Evolutionary conservation across 1,140 invertebrate species (phyloP).

Genomic region (Drosophila asahinai): DNA sequence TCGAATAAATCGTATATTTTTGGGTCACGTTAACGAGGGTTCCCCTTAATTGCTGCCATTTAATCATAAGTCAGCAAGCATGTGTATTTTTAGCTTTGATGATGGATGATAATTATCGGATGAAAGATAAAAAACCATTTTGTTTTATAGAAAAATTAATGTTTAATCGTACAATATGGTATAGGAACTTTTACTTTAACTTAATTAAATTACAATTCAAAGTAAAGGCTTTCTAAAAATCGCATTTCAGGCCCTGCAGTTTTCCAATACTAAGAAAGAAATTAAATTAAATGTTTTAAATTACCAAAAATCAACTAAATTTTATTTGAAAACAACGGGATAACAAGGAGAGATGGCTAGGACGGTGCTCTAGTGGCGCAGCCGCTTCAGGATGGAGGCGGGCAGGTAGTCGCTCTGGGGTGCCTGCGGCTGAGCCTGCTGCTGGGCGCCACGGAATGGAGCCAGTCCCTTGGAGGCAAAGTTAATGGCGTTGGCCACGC

Average conservation of each 20-base stretch:
- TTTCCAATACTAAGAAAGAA: not conserved
- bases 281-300: not conserved
- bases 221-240: not conserved
- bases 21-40: not conserved
- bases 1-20: not conserved
- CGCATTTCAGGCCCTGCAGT: not conserved
- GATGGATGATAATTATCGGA: not conserved
- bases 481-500: constrained; percentile 77
- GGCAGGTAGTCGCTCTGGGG: constrained; percentile 70
- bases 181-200: not conserved
- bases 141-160: too few relatives aligned
- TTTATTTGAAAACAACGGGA: constrained; percentile 40
- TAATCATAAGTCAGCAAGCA: constrained; percentile 1
- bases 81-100: not conserved
- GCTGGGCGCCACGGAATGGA: constrained; percentile 21
- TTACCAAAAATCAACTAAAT: constrained; percentile 31
- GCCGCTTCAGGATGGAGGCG: constrained; percentile 67
- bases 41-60: not conserved
- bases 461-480: constrained; percentile 69
- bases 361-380: constrained; percentile 43
- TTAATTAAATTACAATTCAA: not conserved
- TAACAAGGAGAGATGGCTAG: constrained; percentile 10
- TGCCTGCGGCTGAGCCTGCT: constrained; percentile 23
- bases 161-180: not conserved
- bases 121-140: not conserved